Percentiles rank a stretch among this genome's conserved stretches.
Conservation (phyloP, 1,140 invertebrate genomes). For the Aphidius ervi region DNA sequence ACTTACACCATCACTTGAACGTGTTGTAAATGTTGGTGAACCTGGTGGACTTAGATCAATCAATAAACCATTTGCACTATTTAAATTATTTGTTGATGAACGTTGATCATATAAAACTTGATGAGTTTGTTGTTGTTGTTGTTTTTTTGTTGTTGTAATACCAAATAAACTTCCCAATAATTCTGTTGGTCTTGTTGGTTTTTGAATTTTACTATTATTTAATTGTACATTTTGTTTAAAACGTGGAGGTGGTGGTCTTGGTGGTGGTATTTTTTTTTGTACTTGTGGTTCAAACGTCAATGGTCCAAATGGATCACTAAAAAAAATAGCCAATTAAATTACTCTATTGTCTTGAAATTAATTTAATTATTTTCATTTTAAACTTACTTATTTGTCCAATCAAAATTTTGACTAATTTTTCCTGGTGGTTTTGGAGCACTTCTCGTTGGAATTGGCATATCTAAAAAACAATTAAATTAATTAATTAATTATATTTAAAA, state of each 20-base stretch:
- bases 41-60: constrained; percentile 59
- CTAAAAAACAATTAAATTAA: constrained; percentile 26
- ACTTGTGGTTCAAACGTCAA: constrained; percentile 28
- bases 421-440: constrained; percentile 43
- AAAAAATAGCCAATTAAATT: not conserved
- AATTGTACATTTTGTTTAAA: constrained; percentile 35
- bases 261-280: constrained; percentile 51
- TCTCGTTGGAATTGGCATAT: constrained; percentile 47
- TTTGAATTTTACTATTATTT: constrained; percentile 41
- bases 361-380: not conserved
- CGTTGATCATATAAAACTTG: not conserved
- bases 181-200: constrained; percentile 43
- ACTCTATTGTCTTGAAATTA: too few species aligned
- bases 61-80: constrained; percentile 31
- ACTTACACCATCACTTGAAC: constrained; percentile 68
- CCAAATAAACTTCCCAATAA: constrained; percentile 44
- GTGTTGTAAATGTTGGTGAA: constrained; percentile 68
- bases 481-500: constrained; percentile 12
- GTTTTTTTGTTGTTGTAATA: constrained; percentile 27
- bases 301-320: constrained; percentile 39
- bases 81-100: constrained; percentile 16
- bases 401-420: constrained; percentile 26
- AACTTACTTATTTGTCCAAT: constrained; percentile 41
- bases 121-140: constrained; percentile 21
- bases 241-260: constrained; percentile 49